These are phyloP conservation scores for Brotogeris chrysoptera DNA, from an alignment of 2,797 vertebrate species.

Conservation along the genomic window DNA sequence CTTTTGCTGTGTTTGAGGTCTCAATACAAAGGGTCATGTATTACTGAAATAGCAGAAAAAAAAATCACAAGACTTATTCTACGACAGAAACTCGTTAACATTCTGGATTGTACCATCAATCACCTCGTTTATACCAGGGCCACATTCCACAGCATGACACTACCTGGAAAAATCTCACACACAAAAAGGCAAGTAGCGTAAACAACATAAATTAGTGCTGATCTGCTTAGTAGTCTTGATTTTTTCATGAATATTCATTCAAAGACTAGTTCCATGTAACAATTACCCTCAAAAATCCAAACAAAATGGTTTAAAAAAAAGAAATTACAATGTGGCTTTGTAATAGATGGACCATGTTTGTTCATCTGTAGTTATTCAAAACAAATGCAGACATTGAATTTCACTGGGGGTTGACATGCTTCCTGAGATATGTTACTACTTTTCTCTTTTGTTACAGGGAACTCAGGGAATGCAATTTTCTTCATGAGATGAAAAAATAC, in stretches of 20 bases:
- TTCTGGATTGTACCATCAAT: neutral
- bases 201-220: neutral
- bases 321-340: neutral
- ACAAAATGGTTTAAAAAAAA: neutral
- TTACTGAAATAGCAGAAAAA: neutral
- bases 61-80: neutral
- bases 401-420: neutral
- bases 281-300: neutral
- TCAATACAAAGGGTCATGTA: neutral
- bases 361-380: slow-evolving; percentile 17
- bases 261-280: neutral
- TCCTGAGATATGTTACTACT: neutral
- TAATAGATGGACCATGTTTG: neutral
- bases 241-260: neutral
- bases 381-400: slow-evolving; percentile 9
- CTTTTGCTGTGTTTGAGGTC: neutral
- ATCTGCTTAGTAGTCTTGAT: neutral
- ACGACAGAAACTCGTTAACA: neutral
- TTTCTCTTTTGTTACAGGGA: slow-evolving; percentile 5
- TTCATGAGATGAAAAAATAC: slow-evolving; percentile 8
- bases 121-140: neutral
- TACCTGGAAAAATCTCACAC: neutral
- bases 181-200: neutral
- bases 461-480: neutral
- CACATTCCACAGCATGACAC: neutral